Evolutionary conservation across 2,113 vertebrate genomes (phyloP).

Genomic region (Poeciliopsis occidentalis): DNA sequence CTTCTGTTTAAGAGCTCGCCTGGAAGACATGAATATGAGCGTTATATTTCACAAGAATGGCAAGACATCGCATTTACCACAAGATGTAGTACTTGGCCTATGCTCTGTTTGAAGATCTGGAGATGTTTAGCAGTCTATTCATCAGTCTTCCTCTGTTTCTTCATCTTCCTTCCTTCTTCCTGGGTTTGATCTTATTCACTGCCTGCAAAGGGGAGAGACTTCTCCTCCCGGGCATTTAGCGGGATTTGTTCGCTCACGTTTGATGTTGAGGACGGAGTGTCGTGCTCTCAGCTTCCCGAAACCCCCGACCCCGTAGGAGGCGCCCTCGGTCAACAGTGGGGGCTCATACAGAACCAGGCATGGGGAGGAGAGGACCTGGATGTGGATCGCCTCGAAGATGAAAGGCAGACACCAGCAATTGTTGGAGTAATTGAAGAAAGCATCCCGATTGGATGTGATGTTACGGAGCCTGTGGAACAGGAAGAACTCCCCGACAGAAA

Average conservation of each 20-base stretch:
- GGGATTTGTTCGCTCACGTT: constrained; percentile 42
- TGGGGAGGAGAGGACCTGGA: neutral
- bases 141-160: constrained; percentile 44
- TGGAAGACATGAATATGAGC: neutral
- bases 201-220: constrained; percentile 30
- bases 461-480: neutral
- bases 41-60: neutral
- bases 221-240: constrained; percentile 3
- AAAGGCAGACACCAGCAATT: neutral
- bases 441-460: neutral
- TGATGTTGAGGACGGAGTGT: constrained; percentile 31
- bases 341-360: neutral
- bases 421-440: neutral
- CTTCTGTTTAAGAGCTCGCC: neutral
- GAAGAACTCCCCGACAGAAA: neutral
- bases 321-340: constrained; percentile 6
- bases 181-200: constrained; percentile 17
- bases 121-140: constrained; percentile 14
- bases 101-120: neutral
- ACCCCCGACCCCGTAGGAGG: neutral
- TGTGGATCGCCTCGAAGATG: neutral
- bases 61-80: neutral
- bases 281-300: neutral
- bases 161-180: constrained; percentile 1
- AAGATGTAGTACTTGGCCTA: neutral